Conservation (phyloP, 1,140 invertebrate genomes). For the Pseudomyrmex sp. region DNA sequence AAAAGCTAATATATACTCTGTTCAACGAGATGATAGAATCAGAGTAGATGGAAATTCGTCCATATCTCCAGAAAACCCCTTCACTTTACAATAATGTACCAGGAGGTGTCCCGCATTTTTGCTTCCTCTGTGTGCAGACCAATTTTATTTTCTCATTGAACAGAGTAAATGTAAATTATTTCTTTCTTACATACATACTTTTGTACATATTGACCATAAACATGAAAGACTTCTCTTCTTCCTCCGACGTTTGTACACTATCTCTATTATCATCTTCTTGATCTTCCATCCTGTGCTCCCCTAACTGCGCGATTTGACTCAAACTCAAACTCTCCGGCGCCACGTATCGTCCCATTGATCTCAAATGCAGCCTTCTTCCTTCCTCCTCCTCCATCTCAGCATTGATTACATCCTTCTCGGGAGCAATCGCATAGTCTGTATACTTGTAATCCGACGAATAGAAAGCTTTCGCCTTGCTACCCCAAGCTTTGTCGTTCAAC, state of each 20-base stretch:
- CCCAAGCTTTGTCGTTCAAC: slow-evolving; percentile 94
- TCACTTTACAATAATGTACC: no score
- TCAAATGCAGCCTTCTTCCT: slow-evolving; percentile 92
- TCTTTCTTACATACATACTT: slow-evolving; percentile 80
- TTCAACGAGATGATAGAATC: no score
- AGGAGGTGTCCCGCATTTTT: no score
- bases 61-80: no score
- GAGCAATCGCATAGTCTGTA: slow-evolving; percentile 90
- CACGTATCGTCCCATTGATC: slow-evolving; percentile 89
- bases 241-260: slow-evolving; percentile 22
- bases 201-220: slow-evolving; percentile 89
- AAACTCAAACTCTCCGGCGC: slow-evolving; percentile 93
- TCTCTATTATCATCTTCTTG: slow-evolving; percentile 70
- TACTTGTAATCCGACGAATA: slow-evolving; percentile 96
- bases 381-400: slow-evolving; percentile 94
- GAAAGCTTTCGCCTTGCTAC: slow-evolving; percentile 91
- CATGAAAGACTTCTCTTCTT: slow-evolving; percentile 28
- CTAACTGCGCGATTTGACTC: slow-evolving; percentile 86
- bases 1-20: no score
- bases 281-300: slow-evolving; percentile 72
- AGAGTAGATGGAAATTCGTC: no score
- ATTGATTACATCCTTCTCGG: slow-evolving; percentile 89
- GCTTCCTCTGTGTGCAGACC: no score
- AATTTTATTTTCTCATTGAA: no score
- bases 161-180: no score